phyloP scores from a whole-genome alignment of 2,797 vertebrate species.

The Pristis pectinata region DNA sequence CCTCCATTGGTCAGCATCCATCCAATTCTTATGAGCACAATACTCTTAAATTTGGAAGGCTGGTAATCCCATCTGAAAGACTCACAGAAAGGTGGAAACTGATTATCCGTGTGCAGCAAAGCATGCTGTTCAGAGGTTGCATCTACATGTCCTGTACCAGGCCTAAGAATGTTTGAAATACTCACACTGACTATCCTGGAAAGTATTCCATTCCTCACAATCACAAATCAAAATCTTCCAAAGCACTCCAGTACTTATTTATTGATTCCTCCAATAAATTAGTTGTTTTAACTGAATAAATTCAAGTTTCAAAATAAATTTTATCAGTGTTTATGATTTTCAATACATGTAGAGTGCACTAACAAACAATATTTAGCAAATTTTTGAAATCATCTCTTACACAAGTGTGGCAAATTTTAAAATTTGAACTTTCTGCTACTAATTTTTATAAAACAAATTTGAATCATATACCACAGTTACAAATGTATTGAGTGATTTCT shows the following conservation, averaged over 20 bases:
- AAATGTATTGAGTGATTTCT: not conserved
- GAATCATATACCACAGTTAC: not conserved
- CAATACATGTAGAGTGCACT: not conserved
- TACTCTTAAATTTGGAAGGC: not conserved
- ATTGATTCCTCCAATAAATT: not conserved
- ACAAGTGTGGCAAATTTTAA: not conserved
- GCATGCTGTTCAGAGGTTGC: too few relatives aligned
- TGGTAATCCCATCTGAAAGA: not conserved
- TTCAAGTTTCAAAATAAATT: not conserved
- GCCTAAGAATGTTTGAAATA: not conserved
- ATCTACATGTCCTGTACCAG: not conserved
- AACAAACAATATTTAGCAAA: not conserved
- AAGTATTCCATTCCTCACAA: not conserved
- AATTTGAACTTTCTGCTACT: not conserved
- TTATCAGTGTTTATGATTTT: not conserved
- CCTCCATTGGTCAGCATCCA: not conserved
- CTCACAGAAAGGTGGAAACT: not conserved
- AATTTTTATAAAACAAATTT: not conserved
- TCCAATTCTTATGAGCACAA: not conserved
- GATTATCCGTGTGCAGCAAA: not conserved
- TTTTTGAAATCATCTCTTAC: not conserved
- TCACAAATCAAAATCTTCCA: not conserved
- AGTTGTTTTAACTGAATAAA: not conserved
- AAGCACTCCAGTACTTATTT: not conserved
- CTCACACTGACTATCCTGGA: not conserved